phyloP scores from a whole-genome alignment of 2,797 vertebrate genomes.

The Acanthurus lineatus region DNA sequence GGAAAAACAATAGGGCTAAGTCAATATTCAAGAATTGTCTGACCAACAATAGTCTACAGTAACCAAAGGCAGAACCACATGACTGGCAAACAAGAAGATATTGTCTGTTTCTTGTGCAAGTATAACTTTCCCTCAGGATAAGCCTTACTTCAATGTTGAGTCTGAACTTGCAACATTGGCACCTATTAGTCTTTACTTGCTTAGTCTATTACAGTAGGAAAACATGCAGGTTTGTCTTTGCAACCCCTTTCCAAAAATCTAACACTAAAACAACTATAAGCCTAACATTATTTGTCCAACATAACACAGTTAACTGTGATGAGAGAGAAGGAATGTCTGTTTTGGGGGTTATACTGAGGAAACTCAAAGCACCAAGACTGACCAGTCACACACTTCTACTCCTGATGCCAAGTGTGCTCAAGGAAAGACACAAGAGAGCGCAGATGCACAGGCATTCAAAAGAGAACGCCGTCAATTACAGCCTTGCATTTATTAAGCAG shows the following conservation, averaged over 20 bases:
- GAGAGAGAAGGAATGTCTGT: background rate
- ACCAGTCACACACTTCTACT: background rate
- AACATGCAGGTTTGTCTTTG: background rate
- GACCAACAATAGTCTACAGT: conserved; percentile 24
- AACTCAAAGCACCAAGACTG: conserved; percentile 18
- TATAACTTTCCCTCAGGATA: conserved; percentile 13
- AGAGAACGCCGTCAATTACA: conserved; percentile 46
- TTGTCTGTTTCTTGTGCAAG: conserved; percentile 6
- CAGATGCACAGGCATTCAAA: background rate
- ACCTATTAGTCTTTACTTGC: conserved; percentile 4
- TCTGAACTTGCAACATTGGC: conserved; percentile 13
- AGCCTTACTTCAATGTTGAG: conserved; percentile 20
- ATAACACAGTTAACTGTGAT: conserved; percentile 1
- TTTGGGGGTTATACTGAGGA: background rate
- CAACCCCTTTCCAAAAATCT: background rate
- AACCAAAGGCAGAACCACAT: conserved; percentile 30
- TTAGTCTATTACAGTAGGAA: background rate
- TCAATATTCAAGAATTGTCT: conserved; percentile 21
- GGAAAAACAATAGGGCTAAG: conserved; percentile 20
- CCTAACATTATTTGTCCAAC: background rate
- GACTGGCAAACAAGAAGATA: conserved; percentile 19
- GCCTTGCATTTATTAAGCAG: conserved; percentile 36
- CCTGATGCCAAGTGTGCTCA: conserved; percentile 5
- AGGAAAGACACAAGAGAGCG: conserved; percentile 1
- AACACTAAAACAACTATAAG: background rate